These are phyloP conservation scores for Ateles fusciceps DNA, from an alignment of 2,797 vertebrate species.

Conservation along the genomic window DNA sequence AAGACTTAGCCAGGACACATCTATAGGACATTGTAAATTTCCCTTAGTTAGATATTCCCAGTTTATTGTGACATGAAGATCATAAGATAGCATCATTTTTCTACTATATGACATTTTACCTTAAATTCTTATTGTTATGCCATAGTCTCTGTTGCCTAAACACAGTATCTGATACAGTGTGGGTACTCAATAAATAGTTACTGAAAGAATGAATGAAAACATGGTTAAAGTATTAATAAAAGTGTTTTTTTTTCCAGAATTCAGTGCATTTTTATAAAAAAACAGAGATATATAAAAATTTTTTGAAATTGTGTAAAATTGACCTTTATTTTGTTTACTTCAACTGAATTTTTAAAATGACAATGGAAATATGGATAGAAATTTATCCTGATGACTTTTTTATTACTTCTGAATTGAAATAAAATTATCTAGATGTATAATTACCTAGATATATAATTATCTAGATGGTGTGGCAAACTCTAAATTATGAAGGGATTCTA, in stretches of 20 bases:
- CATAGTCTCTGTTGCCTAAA: background rate
- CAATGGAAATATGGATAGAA: background rate
- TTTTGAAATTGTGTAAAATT: background rate
- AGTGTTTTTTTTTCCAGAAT: background rate
- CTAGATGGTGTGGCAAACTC: background rate
- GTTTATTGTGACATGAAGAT: background rate
- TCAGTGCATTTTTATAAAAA: background rate
- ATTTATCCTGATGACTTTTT: background rate
- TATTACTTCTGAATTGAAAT: constrained; percentile 10
- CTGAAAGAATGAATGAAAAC: background rate
- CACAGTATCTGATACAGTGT: background rate
- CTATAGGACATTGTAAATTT: background rate
- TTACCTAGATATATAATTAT: background rate
- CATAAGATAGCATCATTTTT: background rate
- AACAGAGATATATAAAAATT: background rate
- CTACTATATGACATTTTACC: background rate
- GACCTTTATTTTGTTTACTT: background rate
- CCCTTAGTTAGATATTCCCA: background rate
- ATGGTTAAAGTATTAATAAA: background rate
- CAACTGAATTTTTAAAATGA: constrained; percentile 4
- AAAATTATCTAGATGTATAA: background rate
- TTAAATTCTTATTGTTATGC: constrained; percentile 5
- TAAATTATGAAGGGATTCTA: background rate
- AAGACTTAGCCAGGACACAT: background rate
- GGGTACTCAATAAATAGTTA: background rate